Evolutionary conservation across 2,888 invertebrate genomes (phyloP), one percentile per base, ranked within the genome.

Genomic region (Pseudolycoriella hygida): DNA sequence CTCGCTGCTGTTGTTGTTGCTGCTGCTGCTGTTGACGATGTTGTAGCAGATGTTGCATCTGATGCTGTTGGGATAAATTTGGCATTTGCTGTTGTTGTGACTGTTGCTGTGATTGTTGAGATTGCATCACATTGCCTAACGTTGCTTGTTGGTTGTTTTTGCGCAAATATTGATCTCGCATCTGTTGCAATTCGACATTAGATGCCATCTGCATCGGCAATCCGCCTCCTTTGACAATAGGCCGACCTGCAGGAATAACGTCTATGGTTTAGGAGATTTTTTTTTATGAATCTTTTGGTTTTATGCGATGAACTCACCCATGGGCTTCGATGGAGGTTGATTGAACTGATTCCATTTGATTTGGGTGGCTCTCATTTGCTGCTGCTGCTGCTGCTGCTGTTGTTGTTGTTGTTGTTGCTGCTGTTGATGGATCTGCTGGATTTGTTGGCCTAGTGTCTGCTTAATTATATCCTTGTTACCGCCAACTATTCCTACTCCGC

Each of bases 171-270:
- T 39, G 39, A 6, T 39, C 38, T 12, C 39, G 44, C 39, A 52
- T 55, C 43, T 62, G 61, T 46, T 66, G 63, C 47, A 57, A 52
- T 25, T 59, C 60, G 20, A 56, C 53, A 47, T 57, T 59, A 25
- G 55, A 48, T 18, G 54, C 51, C 48, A 56, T 54, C 44, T 52
- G 47, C 47, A 56, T 51, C 51, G 55, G 52, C 10, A 20, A 44
- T 51, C 68, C 68, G 20, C 39, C 30, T 12, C 71, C 72, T 57
- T 74, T 74, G 31, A 74, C 72, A 49, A 74, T 74, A 38, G 73
- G 70, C 52, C 74, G 70, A 51, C 73, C 74, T 60, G 53, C 18
- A 53, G 55, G 41, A 53, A 42, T 12, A 20, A 25, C 8, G 4
- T 25, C 25, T 25, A 25, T 25, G 4, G 25, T 6, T 14, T 43